Base-by-base conservation (phyloP, 1,140 invertebrate genomes). In the Scaptomyza graminum region DNA sequence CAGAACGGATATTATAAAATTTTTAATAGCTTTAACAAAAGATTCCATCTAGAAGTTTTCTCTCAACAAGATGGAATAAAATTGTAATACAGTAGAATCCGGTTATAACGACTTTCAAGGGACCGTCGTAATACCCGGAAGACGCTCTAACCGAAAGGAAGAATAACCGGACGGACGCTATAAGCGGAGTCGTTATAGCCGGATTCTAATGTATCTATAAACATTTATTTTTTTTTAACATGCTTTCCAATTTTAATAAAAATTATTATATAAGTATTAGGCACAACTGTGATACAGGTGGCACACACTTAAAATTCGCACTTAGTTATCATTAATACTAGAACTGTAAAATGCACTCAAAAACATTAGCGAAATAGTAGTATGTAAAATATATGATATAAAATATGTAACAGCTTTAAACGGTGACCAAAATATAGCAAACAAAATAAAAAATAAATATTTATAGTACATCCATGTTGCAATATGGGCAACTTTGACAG, bases 341-440 rank as follows among this genome's bases (percentile, higher is more conserved):
- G 55, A 46, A 25, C 22, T 57, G 39, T 9, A 16, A 5, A 28
- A 15, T 31, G 55, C 55, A 57, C 55, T 34, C 7, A 28, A 6
- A 31, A 31, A 3, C 22, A 50, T 13, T 28, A 12, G n/a, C 5
- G n/a, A 1, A 13, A 31, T 46, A 57, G 55, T 11, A 31, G 55
- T 11, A 31, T 25, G 25, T 50, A 9, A 13, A 43, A 13, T 8
- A n/a, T 13, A 4, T 9, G 9, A 54, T 7, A 37, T 22, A 43
- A 13, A 9, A 39, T 41, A 46, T 46, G 43, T 37, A 47, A 34
- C n/a, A 56, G 51, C 51, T 56, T 64, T 64, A 64, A 64, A 37
- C 8, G 15, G 28, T 31, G 51, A 64, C 41, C 62, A 44, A 49
- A n/a, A n/a, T 18, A 34, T 22, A 34, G 28, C 16, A 60, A 49